phyloP scores from a whole-genome alignment of 1,140 invertebrate species.

The Chymomyza costata region DNA sequence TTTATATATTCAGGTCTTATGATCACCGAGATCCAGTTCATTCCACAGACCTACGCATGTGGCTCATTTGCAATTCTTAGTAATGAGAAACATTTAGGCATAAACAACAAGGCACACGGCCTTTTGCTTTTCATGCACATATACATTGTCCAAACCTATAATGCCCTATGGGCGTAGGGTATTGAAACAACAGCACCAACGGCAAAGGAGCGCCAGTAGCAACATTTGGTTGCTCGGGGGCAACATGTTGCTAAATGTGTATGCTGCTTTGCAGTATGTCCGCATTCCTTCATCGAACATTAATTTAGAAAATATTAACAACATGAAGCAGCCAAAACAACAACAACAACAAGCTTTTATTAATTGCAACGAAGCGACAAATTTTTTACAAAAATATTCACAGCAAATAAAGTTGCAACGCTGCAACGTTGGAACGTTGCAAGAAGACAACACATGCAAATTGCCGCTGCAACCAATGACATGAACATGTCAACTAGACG shows the following conservation, averaged over 20 bases:
- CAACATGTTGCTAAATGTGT: slow-evolving; percentile 10
- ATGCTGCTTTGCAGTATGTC: slow-evolving; percentile 38
- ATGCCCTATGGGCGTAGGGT: no score
- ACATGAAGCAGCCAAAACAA: slow-evolving; percentile 43
- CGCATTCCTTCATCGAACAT: slow-evolving; percentile 68
- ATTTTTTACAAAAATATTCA: slow-evolving; percentile 43
- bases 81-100: no score
- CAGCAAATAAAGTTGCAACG: slow-evolving; percentile 54
- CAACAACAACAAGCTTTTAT: slow-evolving; percentile 63
- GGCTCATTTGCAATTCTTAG: no score
- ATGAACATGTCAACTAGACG: slow-evolving; percentile 51
- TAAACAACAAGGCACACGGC: no score
- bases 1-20: no score
- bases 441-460: slow-evolving; percentile 32
- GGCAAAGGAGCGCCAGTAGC: slow-evolving; percentile 13
- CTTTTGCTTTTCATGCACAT: no score
- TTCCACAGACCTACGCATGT: no score
- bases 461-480: slow-evolving; percentile 47
- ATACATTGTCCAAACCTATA: no score
- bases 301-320: slow-evolving; percentile 70
- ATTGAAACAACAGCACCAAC: no score
- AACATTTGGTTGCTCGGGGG: slow-evolving; percentile 34
- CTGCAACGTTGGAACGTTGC: slow-evolving; percentile 18
- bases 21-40: no score
- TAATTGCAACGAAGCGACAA: slow-evolving; percentile 64